phyloP scores from a whole-genome alignment of 2,888 invertebrate species.

The Ophion slaviceki region DNA sequence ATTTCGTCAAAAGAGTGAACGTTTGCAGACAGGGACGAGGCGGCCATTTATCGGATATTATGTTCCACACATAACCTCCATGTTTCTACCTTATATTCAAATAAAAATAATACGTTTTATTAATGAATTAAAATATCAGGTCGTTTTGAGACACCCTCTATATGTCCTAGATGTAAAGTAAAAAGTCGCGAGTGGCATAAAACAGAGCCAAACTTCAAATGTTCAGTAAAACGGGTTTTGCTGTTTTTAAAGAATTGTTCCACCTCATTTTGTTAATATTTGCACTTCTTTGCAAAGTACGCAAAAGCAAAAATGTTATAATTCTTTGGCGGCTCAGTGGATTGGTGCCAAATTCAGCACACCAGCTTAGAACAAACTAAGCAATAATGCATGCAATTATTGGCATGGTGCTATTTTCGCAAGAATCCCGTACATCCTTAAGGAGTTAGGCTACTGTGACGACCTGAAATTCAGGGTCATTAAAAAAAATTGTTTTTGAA shows the following conservation, averaged over 20 bases:
- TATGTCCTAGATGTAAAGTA: not conserved
- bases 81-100: too few species aligned
- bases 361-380: not conserved
- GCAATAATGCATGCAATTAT: not conserved
- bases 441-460: not conserved
- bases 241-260: not conserved
- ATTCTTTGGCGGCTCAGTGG: not conserved
- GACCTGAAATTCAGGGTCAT: too few species aligned
- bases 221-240: not conserved
- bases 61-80: too few species aligned
- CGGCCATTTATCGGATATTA: too few species aligned
- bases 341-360: not conserved
- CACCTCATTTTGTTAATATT: not conserved
- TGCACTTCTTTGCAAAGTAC: not conserved
- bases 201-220: not conserved
- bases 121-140: too few species aligned
- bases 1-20: too few species aligned
- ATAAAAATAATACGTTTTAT: too few species aligned
- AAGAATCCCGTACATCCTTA: not conserved
- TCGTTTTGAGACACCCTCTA: not conserved
- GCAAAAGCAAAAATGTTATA: not conserved
- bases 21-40: too few species aligned
- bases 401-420: not conserved
- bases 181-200: not conserved
- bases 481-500: too few species aligned